Evolutionary conservation across 2,797 vertebrate species (phyloP).

Genomic region (Sebastes variabilis): DNA sequence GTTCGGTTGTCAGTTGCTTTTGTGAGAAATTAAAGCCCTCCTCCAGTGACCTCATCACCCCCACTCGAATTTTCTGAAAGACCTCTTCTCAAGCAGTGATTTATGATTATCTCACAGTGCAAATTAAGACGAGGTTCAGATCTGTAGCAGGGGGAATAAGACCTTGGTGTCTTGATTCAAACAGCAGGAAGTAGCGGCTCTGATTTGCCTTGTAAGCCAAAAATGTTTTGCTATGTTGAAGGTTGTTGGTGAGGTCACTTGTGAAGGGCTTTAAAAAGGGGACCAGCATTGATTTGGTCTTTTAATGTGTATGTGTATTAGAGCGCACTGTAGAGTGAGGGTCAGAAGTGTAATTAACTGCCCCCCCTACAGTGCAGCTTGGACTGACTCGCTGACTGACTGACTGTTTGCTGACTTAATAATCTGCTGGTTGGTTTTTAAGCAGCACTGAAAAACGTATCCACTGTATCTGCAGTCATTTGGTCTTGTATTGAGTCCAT

Average conservation of each 20-base stretch:
- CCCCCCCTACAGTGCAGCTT: constrained; percentile 16
- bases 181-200: constrained; percentile 15
- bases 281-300: constrained; percentile 10
- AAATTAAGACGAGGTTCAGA: constrained; percentile 16
- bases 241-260: constrained; percentile 20
- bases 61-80: constrained; percentile 8
- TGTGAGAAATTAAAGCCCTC: constrained; percentile 40
- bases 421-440: constrained; percentile 25
- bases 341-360: constrained; percentile 1
- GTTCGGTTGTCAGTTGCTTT: constrained; percentile 30
- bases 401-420: constrained; percentile 9
- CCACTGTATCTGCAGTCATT: constrained; percentile 6
- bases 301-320: not conserved
- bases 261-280: constrained; percentile 28
- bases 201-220: not conserved
- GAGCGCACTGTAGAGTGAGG: constrained; percentile 21
- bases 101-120: constrained; percentile 3
- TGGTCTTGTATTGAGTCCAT: constrained; percentile 13
- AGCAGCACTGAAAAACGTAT: constrained; percentile 36
- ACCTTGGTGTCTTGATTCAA: not conserved
- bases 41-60: constrained; percentile 40
- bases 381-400: constrained; percentile 20
- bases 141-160: not conserved
- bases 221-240: not conserved
- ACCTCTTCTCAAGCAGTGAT: not conserved